Conservation (phyloP, 2,888 invertebrate species). For the Drosophila anomalata region DNA sequence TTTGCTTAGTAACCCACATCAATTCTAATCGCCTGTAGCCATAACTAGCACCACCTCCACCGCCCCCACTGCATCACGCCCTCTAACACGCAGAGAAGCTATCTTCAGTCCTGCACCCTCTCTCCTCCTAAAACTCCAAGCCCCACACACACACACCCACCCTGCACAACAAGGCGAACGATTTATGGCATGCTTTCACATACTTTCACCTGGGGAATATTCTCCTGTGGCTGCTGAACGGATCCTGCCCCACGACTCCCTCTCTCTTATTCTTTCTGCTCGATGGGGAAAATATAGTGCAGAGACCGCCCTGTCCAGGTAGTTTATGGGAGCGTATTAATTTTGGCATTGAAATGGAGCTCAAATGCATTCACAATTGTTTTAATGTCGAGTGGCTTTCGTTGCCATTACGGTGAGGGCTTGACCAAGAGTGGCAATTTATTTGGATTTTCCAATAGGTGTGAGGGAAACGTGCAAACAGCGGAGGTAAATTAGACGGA, state of each 20-base stretch:
- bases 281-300: slow-evolving; percentile 30
- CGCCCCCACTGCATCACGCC: slow-evolving; percentile 14
- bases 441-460: slow-evolving; percentile 14
- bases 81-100: background rate
- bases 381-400: slow-evolving; percentile 49
- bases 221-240: slow-evolving; percentile 46
- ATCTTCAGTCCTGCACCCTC: background rate
- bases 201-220: slow-evolving; percentile 79
- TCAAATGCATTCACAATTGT: slow-evolving; percentile 71
- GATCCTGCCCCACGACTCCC: slow-evolving; percentile 22
- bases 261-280: background rate
- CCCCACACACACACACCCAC: slow-evolving; percentile 23
- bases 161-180: slow-evolving; percentile 64
- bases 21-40: slow-evolving; percentile 76
- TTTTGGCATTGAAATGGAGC: slow-evolving; percentile 69
- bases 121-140: background rate
- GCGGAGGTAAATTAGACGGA: background rate
- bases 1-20: slow-evolving; percentile 80
- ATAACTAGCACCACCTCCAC: slow-evolving; percentile 36
- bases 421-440: slow-evolving; percentile 35
- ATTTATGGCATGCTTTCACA: slow-evolving; percentile 80
- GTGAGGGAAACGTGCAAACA: slow-evolving; percentile 1
- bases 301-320: slow-evolving; percentile 24
- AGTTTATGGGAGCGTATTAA: slow-evolving; percentile 73
- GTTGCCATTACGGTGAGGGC: slow-evolving; percentile 42